Conservation (phyloP, 1,140 invertebrate species). For the Drosophila busckii region DNA sequence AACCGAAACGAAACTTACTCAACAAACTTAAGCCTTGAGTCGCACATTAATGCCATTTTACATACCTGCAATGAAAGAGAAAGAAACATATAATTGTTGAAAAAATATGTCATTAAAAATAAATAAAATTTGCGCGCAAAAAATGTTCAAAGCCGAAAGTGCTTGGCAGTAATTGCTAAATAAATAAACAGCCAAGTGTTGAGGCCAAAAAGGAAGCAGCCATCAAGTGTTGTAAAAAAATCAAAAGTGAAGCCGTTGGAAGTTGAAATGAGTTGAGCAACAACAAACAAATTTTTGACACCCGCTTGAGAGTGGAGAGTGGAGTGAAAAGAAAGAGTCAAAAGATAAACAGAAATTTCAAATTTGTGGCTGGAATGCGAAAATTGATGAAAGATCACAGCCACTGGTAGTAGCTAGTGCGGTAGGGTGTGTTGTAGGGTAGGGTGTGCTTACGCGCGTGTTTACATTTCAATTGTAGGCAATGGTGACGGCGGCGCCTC, state of each 20-base stretch:
- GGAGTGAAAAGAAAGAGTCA: constrained; percentile 11
- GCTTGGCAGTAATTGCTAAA: constrained; percentile 42
- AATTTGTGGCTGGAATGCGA: constrained; percentile 30
- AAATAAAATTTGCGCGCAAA: constrained; percentile 10
- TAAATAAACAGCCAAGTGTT: constrained; percentile 48
- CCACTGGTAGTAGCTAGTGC: neutral
- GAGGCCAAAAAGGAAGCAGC: constrained; percentile 31
- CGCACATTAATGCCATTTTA: too few relatives aligned
- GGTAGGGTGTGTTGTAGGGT: neutral
- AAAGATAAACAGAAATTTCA: constrained; percentile 29
- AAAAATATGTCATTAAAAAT: constrained; percentile 55
- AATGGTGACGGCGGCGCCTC: constrained; percentile 40
- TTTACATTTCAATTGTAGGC: constrained; percentile 70
- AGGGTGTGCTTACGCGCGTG: constrained; percentile 16
- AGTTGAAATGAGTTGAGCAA: constrained; percentile 4
- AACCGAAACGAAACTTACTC: too few relatives aligned
- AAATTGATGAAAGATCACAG: constrained; percentile 11
- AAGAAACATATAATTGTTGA: constrained; percentile 11
- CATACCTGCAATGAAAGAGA: constrained; percentile 55
- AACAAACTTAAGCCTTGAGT: too few relatives aligned
- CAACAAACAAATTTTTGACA: constrained; percentile 41
- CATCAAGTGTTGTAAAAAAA: constrained; percentile 32
- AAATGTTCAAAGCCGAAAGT: constrained; percentile 42
- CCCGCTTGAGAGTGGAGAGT: constrained; percentile 24
- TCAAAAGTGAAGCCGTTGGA: constrained; percentile 9